phyloP scores from a whole-genome alignment of 2,113 vertebrate genomes.

The Platycercus adscitus region DNA sequence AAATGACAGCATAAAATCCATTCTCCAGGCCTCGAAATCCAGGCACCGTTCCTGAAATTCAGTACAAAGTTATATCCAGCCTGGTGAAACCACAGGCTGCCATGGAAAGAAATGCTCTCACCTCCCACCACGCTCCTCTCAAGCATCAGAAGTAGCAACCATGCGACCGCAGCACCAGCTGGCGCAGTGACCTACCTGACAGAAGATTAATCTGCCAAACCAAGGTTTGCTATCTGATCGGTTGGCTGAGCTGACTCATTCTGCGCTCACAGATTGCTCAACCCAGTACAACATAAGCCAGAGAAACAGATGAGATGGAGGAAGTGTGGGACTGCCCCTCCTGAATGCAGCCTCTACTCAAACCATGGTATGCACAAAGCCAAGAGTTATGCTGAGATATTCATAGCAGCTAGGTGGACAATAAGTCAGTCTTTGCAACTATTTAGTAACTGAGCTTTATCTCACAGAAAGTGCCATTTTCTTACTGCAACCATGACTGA shows the following conservation, averaged over 20 bases:
- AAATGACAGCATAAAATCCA: not conserved
- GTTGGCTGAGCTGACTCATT: constrained; percentile 12
- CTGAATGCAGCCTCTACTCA: not conserved
- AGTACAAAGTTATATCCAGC: not conserved
- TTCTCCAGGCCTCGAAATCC: not conserved
- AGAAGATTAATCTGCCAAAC: constrained; percentile 18
- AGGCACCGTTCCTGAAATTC: not conserved
- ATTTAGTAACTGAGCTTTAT: not conserved
- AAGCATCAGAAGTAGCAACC: not conserved
- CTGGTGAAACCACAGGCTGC: not conserved
- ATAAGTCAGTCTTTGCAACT: not conserved
- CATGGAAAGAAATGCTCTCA: not conserved
- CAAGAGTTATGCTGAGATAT: not conserved
- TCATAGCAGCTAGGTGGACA: not conserved
- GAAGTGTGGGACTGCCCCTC: not conserved
- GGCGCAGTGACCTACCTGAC: not conserved
- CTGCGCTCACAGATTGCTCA: not conserved
- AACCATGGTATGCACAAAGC: not conserved
- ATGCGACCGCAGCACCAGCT: accelerated
- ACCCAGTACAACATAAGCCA: not conserved
- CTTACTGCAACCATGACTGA: not conserved
- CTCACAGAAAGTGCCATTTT: not conserved
- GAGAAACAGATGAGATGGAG: not conserved
- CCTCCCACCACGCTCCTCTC: not conserved
- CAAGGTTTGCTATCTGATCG: not conserved